Evolutionary conservation across 2,797 vertebrate species (phyloP).

Genomic region (Coluber constrictor): DNA sequence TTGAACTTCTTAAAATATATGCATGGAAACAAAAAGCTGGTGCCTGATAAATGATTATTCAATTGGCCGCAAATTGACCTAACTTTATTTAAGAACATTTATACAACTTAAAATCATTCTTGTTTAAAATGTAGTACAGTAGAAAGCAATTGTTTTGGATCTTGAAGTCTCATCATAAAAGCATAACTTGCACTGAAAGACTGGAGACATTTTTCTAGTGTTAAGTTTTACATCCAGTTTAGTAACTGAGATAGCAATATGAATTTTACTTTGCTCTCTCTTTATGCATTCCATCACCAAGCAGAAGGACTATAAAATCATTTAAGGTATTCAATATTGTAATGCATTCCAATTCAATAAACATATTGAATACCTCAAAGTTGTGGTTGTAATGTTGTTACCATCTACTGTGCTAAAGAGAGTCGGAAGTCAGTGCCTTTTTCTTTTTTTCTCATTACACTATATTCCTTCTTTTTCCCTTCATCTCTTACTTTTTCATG

Average conservation of each 20-base stretch:
- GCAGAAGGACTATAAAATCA: not conserved
- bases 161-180: conserved; percentile 31
- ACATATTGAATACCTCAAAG: not conserved
- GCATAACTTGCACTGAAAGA: conserved; percentile 29
- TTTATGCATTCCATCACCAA: not conserved
- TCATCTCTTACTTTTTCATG: too few species aligned
- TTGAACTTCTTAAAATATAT: conserved; percentile 48
- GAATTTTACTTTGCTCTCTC: conserved; percentile 24
- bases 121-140: conserved; percentile 44
- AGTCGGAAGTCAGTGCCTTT: too few species aligned
- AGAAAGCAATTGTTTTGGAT: conserved; percentile 6
- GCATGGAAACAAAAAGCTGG: conserved; percentile 50
- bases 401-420: too few species aligned
- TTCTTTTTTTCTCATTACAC: too few species aligned
- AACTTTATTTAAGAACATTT: conserved; percentile 45
- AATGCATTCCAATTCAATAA: conserved; percentile 24
- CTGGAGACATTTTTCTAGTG: conserved; percentile 19
- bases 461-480: too few species aligned
- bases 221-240: conserved; percentile 26
- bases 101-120: conserved; percentile 51
- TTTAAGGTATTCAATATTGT: not conserved
- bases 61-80: conserved; percentile 50
- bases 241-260: not conserved
- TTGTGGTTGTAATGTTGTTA: too few species aligned
- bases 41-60: conserved; percentile 51